Conservation (phyloP, 1,140 invertebrate species). For the Saccostrea echinata region DNA sequence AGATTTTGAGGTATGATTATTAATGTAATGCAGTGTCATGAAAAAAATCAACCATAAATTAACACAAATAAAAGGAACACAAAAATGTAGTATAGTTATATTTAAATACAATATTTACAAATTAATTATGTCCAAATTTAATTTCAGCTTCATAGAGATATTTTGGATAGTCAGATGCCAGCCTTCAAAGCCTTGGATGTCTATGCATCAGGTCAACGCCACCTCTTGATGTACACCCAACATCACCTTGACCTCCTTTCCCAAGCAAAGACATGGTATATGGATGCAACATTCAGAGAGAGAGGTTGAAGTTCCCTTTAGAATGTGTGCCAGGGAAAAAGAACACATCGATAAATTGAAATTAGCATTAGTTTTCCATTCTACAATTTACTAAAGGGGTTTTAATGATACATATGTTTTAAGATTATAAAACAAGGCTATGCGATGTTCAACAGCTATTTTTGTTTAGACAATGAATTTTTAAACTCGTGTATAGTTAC, state of each 20-base stretch:
- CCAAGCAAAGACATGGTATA: constrained; percentile 11
- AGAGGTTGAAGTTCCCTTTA: too few relatives aligned
- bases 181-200: background rate
- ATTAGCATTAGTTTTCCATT: too few relatives aligned
- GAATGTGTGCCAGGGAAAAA: too few relatives aligned
- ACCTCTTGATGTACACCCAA: background rate
- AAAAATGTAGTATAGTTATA: background rate
- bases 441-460: too few relatives aligned
- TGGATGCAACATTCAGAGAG: constrained; percentile 39
- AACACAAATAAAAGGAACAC: background rate
- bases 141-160: background rate
- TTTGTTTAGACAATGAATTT: too few relatives aligned
- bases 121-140: background rate
- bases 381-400: too few relatives aligned
- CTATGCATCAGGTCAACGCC: background rate
- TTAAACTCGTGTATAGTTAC: too few relatives aligned
- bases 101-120: background rate
- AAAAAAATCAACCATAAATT: too few relatives aligned
- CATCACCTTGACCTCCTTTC: background rate
- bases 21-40: too few relatives aligned
- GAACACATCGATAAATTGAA: too few relatives aligned
- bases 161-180: background rate
- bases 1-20: background rate
- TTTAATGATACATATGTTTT: too few relatives aligned
- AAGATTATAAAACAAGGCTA: too few relatives aligned